Percentiles rank a stretch among this genome's conserved stretches.
These are phyloP conservation scores for Zaprionus ornatus DNA, from an alignment of 1,140 invertebrate genomes.

Conservation along the genomic window DNA sequence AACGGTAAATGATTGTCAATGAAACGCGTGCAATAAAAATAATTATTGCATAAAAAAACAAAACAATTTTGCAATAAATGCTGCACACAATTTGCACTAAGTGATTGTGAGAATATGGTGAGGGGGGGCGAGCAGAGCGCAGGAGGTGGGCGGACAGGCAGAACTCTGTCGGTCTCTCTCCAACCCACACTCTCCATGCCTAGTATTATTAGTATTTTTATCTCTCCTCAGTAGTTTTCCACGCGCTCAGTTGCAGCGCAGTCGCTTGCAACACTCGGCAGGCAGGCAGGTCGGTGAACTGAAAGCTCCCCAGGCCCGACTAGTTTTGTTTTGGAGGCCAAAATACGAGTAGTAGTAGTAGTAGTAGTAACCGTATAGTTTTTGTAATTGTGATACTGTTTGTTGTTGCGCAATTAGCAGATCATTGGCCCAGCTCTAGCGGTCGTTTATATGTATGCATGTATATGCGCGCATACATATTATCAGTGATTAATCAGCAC, in stretches of 20 bases:
- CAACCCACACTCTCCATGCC: constrained; percentile 15
- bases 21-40: neutral
- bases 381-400: constrained; percentile 34
- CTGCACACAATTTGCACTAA: neutral
- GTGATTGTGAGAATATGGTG: neutral
- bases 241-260: constrained; percentile 40
- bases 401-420: constrained; percentile 73
- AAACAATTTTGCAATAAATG: constrained; percentile 15
- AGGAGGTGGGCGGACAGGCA: neutral
- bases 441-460: constrained; percentile 19
- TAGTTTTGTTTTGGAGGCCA: constrained; percentile 65
- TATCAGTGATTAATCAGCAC: constrained; percentile 39
- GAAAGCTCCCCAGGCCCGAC: neutral
- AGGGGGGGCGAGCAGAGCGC: neutral
- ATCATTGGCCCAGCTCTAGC: constrained; percentile 61
- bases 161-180: constrained; percentile 4
- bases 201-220: constrained; percentile 33
- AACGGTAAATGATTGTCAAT: constrained; percentile 56
- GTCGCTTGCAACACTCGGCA: constrained; percentile 52
- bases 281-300: constrained; percentile 69
- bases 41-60: constrained; percentile 24
- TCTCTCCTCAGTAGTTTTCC: constrained; percentile 56
- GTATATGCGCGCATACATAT: constrained; percentile 22
- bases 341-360: constrained; percentile 23
- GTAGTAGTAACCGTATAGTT: constrained; percentile 45